Base-by-base conservation (phyloP, 2,797 vertebrate genomes). In the Coregonus suidteri region DNA sequence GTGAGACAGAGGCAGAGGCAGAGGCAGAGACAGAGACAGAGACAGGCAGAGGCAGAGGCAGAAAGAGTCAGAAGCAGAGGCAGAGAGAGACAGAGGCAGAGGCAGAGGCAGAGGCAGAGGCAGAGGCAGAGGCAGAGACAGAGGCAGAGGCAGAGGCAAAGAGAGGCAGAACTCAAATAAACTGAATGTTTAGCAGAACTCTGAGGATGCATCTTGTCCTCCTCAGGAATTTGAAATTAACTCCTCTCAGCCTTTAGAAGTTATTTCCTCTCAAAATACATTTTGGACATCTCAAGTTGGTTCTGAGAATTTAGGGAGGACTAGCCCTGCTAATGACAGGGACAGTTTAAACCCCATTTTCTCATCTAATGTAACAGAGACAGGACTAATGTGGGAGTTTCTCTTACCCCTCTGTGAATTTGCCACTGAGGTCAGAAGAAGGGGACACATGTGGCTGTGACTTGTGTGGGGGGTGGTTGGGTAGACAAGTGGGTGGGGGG, bases 401-500 rank as follows among this genome's bases (percentile, higher is more conserved):
- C 25, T 72, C 53, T 35, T 34, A 35, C 53, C 31, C 18, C 53
- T 35, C 30, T 73, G 52, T 73, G 71, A 59, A 59, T 59, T 73
- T 56, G 53, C 54, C 53, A 73, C 30, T 56, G 71, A 31, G 72
- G 51, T 73, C 71, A 30, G 20, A 34, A 65, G 14, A 67, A 64
- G 59, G 59, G 20, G 20, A 64, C 59, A 11, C 54, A 64, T 64
- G 59, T 64, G 59, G 66, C 56, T 69, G 73, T 73, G 47, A 30
- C 67, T 31, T 79, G 71, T 73, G 76, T 30, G 62, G 77, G 41
- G 41, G 41, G 9, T 11, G 41, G 41, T 11, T 47, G 41, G 41
- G 65, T 81, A 62, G 71, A 31, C 64, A 6, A 53, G 20, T 59
- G 7, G 59, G 59, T 7, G 59, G n/a, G 20, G 18, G 56, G 56